Evolutionary conservation across 2,113 vertebrate species (phyloP), one percentile per base, ranked within the genome.

Genomic region (Hippolais icterina): DNA sequence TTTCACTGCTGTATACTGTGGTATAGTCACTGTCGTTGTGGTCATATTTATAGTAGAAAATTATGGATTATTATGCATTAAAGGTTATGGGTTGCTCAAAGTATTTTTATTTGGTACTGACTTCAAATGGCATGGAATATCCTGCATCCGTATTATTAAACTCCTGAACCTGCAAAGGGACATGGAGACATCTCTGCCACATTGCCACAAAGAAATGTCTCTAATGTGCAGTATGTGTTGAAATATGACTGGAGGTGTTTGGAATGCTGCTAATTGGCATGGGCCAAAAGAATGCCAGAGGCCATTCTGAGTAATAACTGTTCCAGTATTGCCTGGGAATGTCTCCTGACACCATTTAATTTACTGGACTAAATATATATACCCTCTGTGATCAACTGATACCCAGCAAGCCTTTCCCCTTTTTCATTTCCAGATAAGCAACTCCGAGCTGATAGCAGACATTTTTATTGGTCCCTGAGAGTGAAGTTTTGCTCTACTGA

Each of bases 401-500:
- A 89, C 24, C 54, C 33, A 70, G 35, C 64, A 75, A 80, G 39
- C 37, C 59, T 70, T 77, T 83, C 44, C 60, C 61, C 75, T 93
- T 93, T 93, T 92, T 84, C 49, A 27, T 92, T 83, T 87, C 44
- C 42, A 90, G 94, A 93, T 95, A 93, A 93, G 76, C 42, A 87
- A 13, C 49, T 87, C 35, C 47, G 88, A 35, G 33, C 79, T 83
- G 83, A 92, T 89, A 93, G 52, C 64, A 92, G 76, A 54, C 78
- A 66, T 83, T 92, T 78, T 90, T 92, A 56, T 42, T 90, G 29
- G 83, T 41, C 37, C 16, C 68, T 49, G 42, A 47, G 44, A 86
- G 9, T 41, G 72, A 72, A 90, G 68, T 54, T 92, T 90, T 93
- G 56, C 56, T 66, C 19, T 87, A 75, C 78, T 88, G 93, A 87